These are phyloP conservation scores for Pipistrellus pygmaeus DNA, from an alignment of 2,797 vertebrate species.

Conservation along the genomic window DNA sequence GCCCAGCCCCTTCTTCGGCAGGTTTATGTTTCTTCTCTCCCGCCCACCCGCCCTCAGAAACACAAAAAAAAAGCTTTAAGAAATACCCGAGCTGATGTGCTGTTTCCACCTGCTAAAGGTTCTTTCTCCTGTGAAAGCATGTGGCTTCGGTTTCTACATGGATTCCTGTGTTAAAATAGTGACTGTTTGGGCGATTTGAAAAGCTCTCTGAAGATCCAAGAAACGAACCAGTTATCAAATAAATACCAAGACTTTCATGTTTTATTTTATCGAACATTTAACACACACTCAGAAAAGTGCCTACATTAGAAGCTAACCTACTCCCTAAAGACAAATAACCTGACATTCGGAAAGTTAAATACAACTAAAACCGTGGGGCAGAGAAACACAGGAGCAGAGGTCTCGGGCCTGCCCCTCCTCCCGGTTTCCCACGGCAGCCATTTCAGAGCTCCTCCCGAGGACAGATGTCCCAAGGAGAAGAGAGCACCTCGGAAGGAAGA, in stretches of 20 bases:
- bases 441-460: constrained; percentile 13
- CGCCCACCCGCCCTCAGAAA: not conserved
- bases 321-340: constrained; percentile 5
- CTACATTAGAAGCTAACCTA: constrained; percentile 38
- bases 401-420: not conserved
- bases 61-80: not conserved
- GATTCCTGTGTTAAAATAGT: not conserved
- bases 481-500: not conserved
- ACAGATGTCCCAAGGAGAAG: not conserved
- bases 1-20: constrained; percentile 2
- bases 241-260: not conserved
- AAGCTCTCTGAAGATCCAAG: constrained; percentile 28
- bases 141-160: not conserved
- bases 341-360: not conserved
- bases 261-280: not conserved
- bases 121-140: not conserved
- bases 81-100: not conserved
- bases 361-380: not conserved
- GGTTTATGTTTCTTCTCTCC: not conserved
- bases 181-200: not conserved
- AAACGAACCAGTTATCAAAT: not conserved
- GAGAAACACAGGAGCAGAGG: not conserved
- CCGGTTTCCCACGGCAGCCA: not conserved
- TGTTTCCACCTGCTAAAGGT: not conserved
- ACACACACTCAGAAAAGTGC: not conserved